Conservation (phyloP, 2,113 vertebrate species). For the Xerus inauris region DNA sequence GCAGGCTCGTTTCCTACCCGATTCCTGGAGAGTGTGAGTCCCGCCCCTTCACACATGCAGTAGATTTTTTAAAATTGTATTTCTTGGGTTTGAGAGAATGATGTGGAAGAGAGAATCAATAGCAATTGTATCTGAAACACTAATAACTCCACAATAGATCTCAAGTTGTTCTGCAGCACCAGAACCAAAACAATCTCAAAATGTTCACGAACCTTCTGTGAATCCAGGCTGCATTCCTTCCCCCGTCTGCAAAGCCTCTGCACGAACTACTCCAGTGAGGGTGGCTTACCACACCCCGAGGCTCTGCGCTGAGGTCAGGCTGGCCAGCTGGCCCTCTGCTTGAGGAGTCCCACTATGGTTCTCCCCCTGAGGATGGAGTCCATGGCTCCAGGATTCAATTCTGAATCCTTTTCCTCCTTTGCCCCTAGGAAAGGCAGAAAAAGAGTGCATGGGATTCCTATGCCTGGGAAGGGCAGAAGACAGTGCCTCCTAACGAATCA, state of each 20-base stretch:
- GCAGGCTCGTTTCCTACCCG: no score
- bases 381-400: background rate
- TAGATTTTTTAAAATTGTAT: background rate
- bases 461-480: background rate
- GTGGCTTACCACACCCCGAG: no score
- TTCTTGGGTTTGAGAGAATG: background rate
- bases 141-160: background rate
- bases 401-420: no score
- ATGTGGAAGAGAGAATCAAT: background rate
- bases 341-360: no score
- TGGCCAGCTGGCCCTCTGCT: no score
- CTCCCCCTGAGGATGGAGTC: no score
- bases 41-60: background rate
- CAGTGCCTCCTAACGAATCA: background rate
- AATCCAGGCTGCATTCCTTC: background rate
- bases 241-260: background rate
- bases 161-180: background rate
- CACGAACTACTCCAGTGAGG: background rate
- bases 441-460: background rate
- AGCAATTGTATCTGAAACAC: background rate
- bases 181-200: background rate
- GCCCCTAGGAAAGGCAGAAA: background rate
- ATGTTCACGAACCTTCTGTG: background rate
- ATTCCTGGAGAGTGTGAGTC: background rate
- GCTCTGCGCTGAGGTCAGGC: no score